Percentiles rank a stretch among this genome's conserved stretches.
Evolutionary conservation across 2,113 vertebrate genomes (phyloP).

Genomic region (Falco punctatus): DNA sequence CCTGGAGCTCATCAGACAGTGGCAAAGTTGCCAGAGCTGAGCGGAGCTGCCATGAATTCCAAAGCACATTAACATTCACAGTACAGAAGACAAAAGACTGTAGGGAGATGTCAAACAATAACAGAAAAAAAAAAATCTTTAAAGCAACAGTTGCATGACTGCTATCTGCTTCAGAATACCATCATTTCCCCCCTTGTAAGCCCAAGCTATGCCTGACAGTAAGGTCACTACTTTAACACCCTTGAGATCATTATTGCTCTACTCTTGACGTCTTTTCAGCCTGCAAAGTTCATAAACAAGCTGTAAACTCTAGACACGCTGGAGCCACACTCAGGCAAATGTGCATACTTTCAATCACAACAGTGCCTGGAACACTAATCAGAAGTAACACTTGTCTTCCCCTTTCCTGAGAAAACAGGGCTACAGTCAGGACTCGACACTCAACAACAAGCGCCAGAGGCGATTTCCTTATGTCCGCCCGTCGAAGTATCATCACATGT

Average conservation of each 20-base stretch:
- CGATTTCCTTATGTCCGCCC: conserved; percentile 65
- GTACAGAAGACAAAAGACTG: conserved; percentile 44
- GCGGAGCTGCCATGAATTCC: conserved; percentile 88
- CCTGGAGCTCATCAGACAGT: conserved; percentile 93
- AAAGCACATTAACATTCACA: conserved; percentile 37
- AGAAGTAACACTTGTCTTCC: background rate
- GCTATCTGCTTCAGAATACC: background rate
- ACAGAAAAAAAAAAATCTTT: background rate
- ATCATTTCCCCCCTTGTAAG: fast-evolving
- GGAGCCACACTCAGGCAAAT: background rate
- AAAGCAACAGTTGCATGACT: background rate
- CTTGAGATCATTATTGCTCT: background rate
- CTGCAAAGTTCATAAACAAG: conserved; percentile 1
- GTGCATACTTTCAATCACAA: background rate
- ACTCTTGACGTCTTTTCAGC: background rate
- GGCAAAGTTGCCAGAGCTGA: conserved; percentile 79
- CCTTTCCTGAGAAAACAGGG: conserved; percentile 15
- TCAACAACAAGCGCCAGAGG: conserved; percentile 66
- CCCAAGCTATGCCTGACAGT: background rate
- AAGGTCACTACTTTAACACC: background rate
- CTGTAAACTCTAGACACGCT: background rate
- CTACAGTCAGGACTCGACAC: conserved; percentile 71
- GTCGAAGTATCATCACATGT: conserved; percentile 51
- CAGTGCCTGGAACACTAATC: background rate
- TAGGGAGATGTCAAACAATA: conserved; percentile 1